A percentile compares a stretch with the other conserved stretches of the same genome.
phyloP scores from a whole-genome alignment of 2,888 invertebrate species.

The Troglohyphantes excavatus region DNA sequence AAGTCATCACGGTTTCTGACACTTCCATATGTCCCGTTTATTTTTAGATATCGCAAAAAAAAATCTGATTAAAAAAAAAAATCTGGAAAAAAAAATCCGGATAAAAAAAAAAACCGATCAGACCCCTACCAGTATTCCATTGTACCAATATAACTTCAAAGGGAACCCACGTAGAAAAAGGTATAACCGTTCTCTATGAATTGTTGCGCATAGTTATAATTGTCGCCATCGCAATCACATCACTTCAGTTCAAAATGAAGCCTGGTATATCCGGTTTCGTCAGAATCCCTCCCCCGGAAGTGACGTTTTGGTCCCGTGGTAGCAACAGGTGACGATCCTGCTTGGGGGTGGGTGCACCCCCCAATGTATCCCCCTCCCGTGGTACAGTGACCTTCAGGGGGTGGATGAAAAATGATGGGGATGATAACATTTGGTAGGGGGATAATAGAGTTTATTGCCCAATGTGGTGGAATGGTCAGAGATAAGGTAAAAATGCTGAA shows the following conservation, averaged over 20 bases:
- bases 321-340: constrained; percentile 48
- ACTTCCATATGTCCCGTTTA: constrained; percentile 13
- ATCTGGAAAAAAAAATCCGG: not conserved
- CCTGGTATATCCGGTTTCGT: constrained; percentile 65
- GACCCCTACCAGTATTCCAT: constrained; percentile 10
- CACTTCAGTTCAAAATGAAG: constrained; percentile 6
- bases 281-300: constrained; percentile 56
- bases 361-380: constrained; percentile 34
- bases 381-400: constrained; percentile 72
- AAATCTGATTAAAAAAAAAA: not conserved
- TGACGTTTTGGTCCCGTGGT: constrained; percentile 37
- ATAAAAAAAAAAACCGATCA: too few species aligned
- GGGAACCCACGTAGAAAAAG: not conserved
- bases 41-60: constrained; percentile 45
- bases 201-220: constrained; percentile 1
- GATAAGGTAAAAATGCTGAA: too few species aligned
- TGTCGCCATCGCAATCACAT: constrained; percentile 6
- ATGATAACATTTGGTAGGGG: not conserved
- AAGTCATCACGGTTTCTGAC: constrained; percentile 51
- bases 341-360: constrained; percentile 51
- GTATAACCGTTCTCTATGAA: constrained; percentile 8
- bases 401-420: constrained; percentile 8
- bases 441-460: not conserved
- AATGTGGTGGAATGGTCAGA: not conserved
- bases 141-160: not conserved